Base-by-base conservation (phyloP, 2,113 vertebrate species). In the Dasyurus viverrinus region DNA sequence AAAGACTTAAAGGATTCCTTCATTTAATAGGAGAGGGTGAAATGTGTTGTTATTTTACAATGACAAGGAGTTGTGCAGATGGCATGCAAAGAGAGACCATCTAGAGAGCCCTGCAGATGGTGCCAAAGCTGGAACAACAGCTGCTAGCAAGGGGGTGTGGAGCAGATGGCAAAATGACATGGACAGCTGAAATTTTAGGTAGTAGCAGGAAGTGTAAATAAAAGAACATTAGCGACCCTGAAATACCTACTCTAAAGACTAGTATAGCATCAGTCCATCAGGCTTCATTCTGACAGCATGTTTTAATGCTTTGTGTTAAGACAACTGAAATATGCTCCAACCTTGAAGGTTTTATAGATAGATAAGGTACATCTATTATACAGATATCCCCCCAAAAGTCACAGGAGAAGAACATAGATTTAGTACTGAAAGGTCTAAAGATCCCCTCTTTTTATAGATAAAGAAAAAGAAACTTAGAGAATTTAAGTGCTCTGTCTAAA, bases 111-210 rank as follows among this genome's bases (percentile, higher is more conserved):
- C 84, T 94, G 94, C 96, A 97, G 97, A 97, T 89, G 94, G 97
- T 93, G 95, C 93, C 96, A 93, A 94, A 26, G 91, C 90, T 93
- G 95, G 96, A 93, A 90, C 12, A 90, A 93, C 96, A 97, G 96
- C 93, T 96, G 96, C 93, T 53, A 93, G 52, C 27, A 90, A 90
- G 93, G 47, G 93, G 95, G 55, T 91, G 53, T 89, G 24, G 92
- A 96, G 95, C 97, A 98, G 98, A 97, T 97, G 98, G 98, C 47
- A 47, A 27, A 8, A 76, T 95, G 94, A 92, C 96, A 92, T 11
- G 96, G 97, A 96, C 94, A 96, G 93, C 0, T 25, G 91, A 95
- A 94, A 93, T 93, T 93, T 53, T 97, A 95, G 93, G 90, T 91
- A 54, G 89, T 91, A 53, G 57, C 53, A 91, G 95, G 95, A 95